Conservation (phyloP, 2,113 vertebrate species). For the Collichthys lucidus region DNA sequence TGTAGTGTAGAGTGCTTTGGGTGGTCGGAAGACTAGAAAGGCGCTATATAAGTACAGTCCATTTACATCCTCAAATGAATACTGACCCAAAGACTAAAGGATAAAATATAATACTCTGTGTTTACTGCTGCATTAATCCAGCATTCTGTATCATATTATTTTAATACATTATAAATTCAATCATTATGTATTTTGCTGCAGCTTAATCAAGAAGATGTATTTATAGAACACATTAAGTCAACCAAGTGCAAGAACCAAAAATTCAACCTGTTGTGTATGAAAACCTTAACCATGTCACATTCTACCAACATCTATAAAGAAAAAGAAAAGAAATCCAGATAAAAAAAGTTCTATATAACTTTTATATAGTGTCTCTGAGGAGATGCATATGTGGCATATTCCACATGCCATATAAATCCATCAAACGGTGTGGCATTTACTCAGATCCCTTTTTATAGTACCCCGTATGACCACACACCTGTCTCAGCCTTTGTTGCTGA, state of each 20-base stretch:
- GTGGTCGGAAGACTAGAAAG: too few relatives aligned
- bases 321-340: background rate
- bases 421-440: conserved; percentile 21
- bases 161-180: too few relatives aligned
- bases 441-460: conserved; percentile 58
- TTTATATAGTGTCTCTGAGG: background rate
- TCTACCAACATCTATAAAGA: too few relatives aligned
- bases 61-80: background rate
- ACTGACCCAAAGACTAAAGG: background rate
- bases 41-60: too few relatives aligned
- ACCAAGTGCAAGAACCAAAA: background rate
- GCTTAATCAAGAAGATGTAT: too few relatives aligned
- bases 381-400: background rate
- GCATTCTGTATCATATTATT: too few relatives aligned
- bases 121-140: too few relatives aligned
- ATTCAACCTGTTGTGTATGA: background rate
- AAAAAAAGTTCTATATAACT: background rate
- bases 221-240: too few relatives aligned
- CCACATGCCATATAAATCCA: conserved; percentile 27
- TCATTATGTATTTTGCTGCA: too few relatives aligned
- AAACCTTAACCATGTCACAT: too few relatives aligned
- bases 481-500: conserved; percentile 43
- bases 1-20: too few relatives aligned
- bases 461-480: conserved; percentile 51
- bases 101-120: too few relatives aligned